Percentiles rank a stretch among this genome's conserved stretches.
These are phyloP conservation scores for Tiphia femorata DNA, from an alignment of 2,888 invertebrate genomes.

Conservation along the genomic window DNA sequence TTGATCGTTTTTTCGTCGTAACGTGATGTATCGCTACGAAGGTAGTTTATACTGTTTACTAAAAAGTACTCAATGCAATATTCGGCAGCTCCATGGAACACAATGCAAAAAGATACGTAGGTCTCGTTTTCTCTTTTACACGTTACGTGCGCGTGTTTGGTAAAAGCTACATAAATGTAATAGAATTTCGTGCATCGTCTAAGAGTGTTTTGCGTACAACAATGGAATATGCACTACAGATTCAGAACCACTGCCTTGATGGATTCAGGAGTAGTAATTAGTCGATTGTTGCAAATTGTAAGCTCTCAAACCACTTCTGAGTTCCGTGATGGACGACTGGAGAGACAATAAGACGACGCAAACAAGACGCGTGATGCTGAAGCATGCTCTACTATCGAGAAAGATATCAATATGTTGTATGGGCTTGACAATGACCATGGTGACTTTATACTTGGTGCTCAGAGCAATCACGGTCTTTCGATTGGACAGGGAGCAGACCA, in stretches of 20 bases:
- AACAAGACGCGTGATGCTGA: conserved; percentile 16
- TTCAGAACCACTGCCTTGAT: not conserved
- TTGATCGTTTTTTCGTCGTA: too few species aligned
- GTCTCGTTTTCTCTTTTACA: too few species aligned
- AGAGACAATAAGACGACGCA: not conserved
- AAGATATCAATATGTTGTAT: conserved; percentile 23
- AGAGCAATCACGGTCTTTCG: conserved; percentile 1
- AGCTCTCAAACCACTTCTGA: conserved; percentile 28
- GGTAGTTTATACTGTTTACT: too few species aligned
- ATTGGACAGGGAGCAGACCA: not conserved
- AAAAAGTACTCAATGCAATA: too few species aligned
- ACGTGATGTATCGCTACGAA: too few species aligned
- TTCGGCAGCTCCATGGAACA: too few species aligned
- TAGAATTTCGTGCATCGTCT: too few species aligned
- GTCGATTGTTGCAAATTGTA: not conserved
- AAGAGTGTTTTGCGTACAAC: too few species aligned
- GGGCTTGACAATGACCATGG: conserved; percentile 34
- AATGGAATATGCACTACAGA: too few species aligned
- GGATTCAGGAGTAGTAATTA: not conserved
- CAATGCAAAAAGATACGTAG: too few species aligned
- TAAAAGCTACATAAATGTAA: too few species aligned
- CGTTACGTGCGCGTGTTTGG: too few species aligned
- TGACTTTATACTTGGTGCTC: conserved; percentile 10
- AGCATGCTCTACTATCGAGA: conserved; percentile 9
- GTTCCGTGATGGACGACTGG: conserved; percentile 29